phyloP scores from a whole-genome alignment of 2,797 vertebrate genomes.

The Phrynocephalus vlangalii region DNA sequence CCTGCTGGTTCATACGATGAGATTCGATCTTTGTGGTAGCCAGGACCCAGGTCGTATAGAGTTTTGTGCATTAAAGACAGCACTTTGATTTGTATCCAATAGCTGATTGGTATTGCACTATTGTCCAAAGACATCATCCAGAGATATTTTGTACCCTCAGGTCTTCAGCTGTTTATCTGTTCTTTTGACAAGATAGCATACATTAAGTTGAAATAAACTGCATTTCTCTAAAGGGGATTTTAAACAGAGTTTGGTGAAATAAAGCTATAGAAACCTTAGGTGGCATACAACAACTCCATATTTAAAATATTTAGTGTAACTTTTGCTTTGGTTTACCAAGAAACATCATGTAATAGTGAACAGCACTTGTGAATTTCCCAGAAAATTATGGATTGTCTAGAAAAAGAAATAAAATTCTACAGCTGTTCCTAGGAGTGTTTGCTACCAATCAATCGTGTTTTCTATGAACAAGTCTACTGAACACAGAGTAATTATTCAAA shows the following conservation, averaged over 20 bases:
- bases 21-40: too few species aligned
- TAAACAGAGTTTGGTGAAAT: background rate
- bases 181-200: background rate
- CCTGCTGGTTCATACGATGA: too few species aligned
- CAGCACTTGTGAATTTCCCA: conserved; percentile 6
- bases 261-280: background rate
- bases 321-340: background rate
- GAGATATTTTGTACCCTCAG: background rate
- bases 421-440: background rate
- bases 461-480: background rate
- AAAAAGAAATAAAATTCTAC: conserved; percentile 1
- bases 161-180: background rate
- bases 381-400: background rate
- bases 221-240: background rate
- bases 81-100: too few species aligned
- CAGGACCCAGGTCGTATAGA: too few species aligned
- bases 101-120: too few species aligned
- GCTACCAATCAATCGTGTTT: background rate
- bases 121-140: too few species aligned
- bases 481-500: conserved; percentile 17
- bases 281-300: background rate
- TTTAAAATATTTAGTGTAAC: background rate
- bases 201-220: background rate
- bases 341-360: background rate
- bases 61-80: too few species aligned